phyloP scores from a whole-genome alignment of 2,113 vertebrate species.

The Panthera leo region DNA sequence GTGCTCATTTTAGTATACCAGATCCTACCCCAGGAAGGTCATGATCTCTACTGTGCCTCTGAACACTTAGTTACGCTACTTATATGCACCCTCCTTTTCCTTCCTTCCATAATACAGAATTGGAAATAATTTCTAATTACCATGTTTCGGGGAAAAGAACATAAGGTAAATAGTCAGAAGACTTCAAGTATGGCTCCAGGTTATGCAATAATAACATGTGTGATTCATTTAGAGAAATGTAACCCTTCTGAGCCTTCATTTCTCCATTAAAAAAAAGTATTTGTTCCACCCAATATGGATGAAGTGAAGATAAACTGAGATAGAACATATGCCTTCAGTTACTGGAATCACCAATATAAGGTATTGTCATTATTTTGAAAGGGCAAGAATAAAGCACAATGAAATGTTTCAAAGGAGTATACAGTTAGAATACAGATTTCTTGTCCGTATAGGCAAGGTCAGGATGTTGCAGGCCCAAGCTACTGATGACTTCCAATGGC shows the following conservation, averaged over 20 bases:
- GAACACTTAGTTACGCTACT: not conserved
- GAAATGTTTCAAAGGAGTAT: not conserved
- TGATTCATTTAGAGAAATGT: not conserved
- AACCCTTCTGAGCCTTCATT: not conserved
- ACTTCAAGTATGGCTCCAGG: not conserved
- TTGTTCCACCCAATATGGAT: not conserved
- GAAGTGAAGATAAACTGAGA: not conserved
- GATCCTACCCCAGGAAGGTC: not conserved
- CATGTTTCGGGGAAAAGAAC: not conserved
- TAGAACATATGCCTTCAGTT: not conserved
- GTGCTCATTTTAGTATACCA: not conserved
- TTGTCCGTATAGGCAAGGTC: not conserved
- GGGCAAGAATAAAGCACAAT: not conserved
- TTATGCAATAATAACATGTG: not conserved
- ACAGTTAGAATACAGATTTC: not conserved
- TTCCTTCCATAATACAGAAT: not conserved
- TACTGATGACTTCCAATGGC: not conserved
- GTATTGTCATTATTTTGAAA: constrained; percentile 3
- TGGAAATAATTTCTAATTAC: constrained; percentile 31
- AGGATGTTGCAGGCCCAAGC: not conserved
- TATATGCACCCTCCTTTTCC: not conserved
- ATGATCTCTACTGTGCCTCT: not conserved
- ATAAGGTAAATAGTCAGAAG: not conserved
- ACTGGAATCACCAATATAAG: not conserved
- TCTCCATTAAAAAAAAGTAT: not conserved